Evolutionary conservation across 2,797 vertebrate genomes (phyloP), one percentile per base, ranked within the genome.

Genomic region (Miichthys miiuy): DNA sequence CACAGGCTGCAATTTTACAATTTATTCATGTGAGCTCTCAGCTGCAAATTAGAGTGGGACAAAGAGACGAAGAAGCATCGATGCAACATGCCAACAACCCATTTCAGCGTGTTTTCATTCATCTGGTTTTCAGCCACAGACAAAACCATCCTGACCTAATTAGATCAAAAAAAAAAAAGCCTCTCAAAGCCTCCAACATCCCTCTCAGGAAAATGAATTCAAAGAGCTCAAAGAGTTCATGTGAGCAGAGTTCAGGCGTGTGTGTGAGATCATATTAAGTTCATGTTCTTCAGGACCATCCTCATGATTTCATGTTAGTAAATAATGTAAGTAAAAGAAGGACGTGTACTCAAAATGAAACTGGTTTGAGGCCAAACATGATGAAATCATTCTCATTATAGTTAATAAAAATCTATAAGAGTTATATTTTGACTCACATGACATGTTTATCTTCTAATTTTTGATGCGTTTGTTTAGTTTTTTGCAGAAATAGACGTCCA

Each of bases 71-170:
- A 64, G n/a, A 79, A 44, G 64, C 38, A 5, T 42, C n/a, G 6
- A 3, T 12, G 6, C 44, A 30, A 65, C 11, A 17, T 48, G 79
- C 55, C 78, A 72, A 12, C 25, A 56, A 34, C 12, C 7, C 75
- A 38, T 72, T 75, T 3, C 20, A 3, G 54, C 20, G 3, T 51
- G 56, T 38, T 44, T 65, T 27, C 46, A 72, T 65, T 38, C 47
- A 5, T 25, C 38, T 14, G 20, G 25, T 50, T 54, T 58, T 55
- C 41, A 65, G 21, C 5, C 44, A 0, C n/a, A 56, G 42, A 85
- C 79, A 52, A 58, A 70, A 61, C 0, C 0, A 62, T 20, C 8
- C 34, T n/a, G 63, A 79, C 69, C 68, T 78, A 62, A 82, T 87
- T 81, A 77, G 68, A 8, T 27, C 41, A 48, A 16, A 25, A 21